Conservation (phyloP, 1,140 invertebrate genomes). For the Phymorhynchus buccinoides region DNA sequence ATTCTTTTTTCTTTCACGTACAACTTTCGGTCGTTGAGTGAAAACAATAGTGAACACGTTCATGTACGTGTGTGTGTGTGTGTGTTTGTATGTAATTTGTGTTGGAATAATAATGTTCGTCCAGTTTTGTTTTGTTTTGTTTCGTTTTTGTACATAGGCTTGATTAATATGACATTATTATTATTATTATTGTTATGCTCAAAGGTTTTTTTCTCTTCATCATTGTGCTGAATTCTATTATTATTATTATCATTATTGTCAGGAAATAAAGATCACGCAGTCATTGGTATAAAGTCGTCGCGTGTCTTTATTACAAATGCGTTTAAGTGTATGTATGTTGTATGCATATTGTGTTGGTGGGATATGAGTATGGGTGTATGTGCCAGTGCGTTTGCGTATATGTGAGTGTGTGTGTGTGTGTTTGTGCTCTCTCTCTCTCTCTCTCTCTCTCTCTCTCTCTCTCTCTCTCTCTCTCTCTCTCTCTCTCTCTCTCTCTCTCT, state of each 20-base stretch:
- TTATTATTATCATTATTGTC: too few species aligned
- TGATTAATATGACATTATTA: not conserved
- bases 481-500: not conserved
- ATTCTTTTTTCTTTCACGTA: too few species aligned
- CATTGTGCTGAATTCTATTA: conserved; percentile 29
- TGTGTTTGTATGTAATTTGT: too few species aligned
- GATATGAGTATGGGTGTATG: too few species aligned
- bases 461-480: not conserved
- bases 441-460: not conserved
- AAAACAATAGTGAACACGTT: not conserved
- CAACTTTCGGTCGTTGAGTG: too few species aligned
- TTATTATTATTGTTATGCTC: conserved; percentile 13
- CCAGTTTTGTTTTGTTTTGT: not conserved
- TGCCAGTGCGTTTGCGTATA: not conserved
- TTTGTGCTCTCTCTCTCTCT: not conserved
- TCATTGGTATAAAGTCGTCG: too few species aligned
- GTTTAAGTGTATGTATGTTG: too few species aligned
- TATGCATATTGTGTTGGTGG: too few species aligned
- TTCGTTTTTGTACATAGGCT: not conserved
- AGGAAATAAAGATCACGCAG: conserved; percentile 40
- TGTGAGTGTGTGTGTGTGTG: conserved; percentile 7
- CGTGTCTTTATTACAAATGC: too few species aligned
- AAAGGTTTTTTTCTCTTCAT: conserved; percentile 19
- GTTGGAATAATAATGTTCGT: too few species aligned
- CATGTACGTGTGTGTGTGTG: not conserved